Evolutionary conservation across 2,888 invertebrate species (phyloP).

Genomic region (Phortica okadai): DNA sequence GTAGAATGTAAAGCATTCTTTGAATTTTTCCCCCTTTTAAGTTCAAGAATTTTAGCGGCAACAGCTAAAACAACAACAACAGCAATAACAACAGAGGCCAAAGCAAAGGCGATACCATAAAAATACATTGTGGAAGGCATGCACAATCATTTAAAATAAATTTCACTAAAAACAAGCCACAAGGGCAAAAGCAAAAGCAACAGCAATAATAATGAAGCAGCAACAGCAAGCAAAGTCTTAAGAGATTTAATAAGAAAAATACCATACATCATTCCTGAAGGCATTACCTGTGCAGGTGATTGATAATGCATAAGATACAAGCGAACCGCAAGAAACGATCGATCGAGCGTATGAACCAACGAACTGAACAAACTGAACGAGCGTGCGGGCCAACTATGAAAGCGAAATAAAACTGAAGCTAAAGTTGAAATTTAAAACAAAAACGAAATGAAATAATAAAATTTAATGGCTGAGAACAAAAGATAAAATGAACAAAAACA

Average conservation of each 20-base stretch:
- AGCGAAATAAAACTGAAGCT: neutral
- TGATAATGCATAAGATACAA: conserved; percentile 34
- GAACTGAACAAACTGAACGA: neutral
- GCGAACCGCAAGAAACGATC: neutral
- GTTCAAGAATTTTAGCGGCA: conserved; percentile 4
- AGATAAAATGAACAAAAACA: neutral
- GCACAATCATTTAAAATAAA: conserved; percentile 30
- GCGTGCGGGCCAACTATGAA: neutral
- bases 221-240: conserved; percentile 23
- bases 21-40: conserved; percentile 15
- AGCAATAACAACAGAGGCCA: neutral
- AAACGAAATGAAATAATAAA: conserved; percentile 14
- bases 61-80: conserved; percentile 14
- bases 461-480: conserved; percentile 19
- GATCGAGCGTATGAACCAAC: neutral
- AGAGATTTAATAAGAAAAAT: conserved; percentile 53
- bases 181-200: neutral
- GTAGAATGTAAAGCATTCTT: conserved; percentile 25
- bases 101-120: conserved; percentile 17
- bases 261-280: conserved; percentile 49
- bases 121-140: conserved; percentile 20
- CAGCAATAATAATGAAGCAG: conserved; percentile 11
- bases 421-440: conserved; percentile 25
- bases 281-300: conserved; percentile 33
- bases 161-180: conserved; percentile 29